phyloP scores from a whole-genome alignment of 2,113 vertebrate genomes.

The Varanus komodoensis region DNA sequence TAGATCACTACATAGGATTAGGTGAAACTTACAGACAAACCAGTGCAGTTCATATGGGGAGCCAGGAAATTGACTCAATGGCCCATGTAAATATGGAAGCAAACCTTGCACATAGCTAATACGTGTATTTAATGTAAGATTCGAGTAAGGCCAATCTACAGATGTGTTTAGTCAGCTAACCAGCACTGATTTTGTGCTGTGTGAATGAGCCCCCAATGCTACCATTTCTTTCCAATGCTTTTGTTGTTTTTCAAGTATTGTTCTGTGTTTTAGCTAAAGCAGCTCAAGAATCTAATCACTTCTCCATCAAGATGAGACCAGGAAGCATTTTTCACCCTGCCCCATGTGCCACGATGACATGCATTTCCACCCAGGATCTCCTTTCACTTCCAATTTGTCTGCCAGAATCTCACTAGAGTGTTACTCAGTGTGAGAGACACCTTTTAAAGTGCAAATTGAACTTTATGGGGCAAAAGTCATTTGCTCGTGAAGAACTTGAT shows the following conservation, averaged over 20 bases:
- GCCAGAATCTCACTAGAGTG: background rate
- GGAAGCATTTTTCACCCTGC: background rate
- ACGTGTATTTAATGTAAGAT: background rate
- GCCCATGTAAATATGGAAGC: no score
- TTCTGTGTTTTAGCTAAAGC: background rate
- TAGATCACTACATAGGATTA: no score
- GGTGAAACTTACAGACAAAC: no score
- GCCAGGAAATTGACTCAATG: no score
- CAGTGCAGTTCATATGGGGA: no score
- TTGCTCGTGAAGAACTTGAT: background rate
- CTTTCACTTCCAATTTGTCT: background rate
- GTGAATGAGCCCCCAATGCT: background rate
- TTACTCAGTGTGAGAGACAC: conserved; percentile 27
- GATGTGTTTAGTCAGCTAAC: background rate
- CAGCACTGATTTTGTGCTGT: background rate
- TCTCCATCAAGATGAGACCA: no score
- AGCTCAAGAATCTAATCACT: background rate
- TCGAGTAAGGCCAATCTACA: background rate
- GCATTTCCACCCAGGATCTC: background rate
- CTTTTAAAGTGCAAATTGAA: conserved; percentile 29
- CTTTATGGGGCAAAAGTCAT: conserved; percentile 31
- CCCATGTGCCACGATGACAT: background rate
- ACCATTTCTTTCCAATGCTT: background rate
- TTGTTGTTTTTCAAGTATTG: background rate
- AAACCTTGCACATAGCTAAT: no score